Base-by-base conservation (phyloP, 2,797 vertebrate genomes). In the Sebastes matsubarae region DNA sequence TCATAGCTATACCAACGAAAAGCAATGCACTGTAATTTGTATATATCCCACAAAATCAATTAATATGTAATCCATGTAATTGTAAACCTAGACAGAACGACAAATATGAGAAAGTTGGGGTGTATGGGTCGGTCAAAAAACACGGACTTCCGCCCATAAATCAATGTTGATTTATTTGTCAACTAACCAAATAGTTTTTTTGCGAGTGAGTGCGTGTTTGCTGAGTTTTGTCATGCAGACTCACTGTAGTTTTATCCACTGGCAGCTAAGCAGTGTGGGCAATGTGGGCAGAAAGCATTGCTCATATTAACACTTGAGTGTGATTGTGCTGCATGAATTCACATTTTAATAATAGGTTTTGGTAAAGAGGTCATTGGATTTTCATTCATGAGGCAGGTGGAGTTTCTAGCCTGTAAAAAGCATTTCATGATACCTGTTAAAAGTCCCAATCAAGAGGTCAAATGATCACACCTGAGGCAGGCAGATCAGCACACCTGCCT, bases 261-360 rank as follows among this genome's bases (percentile, higher is more conserved):
- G 72, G 36, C 34, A 67, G 58, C 46, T 8, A 7, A 68, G 72
- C 61, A 61, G 61, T 22, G 18, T 34, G 9, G 32, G 32, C 32
- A 34, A 57, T 55, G 61, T 80, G 57, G 76, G 59, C 60, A 68
- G 54, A 46, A 29, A 72, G 55, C 61, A 55, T 65, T 52, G 71
- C 70, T 81, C 60, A 60, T 59, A 24, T 75, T 64, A 83, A 58
- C 61, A 74, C 66, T 77, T 83, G 36, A 75, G 63, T 79, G 65
- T 30, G 66, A 73, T 5, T 27, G 22, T 77, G 66, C 63, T 64
- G 78, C 77, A 85, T 83, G 50, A 72, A 82, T 85, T 79, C 32
- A 25, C 50, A 76, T 65, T 65, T 46, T 66, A 55, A 20, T 29
- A 38, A n/a, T 16, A 20, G 50, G 36, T 3, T 16, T 38, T 67